Percentiles rank a stretch among this genome's conserved stretches.
These are phyloP conservation scores for Tylochromis polylepis DNA, from an alignment of 2,113 vertebrate species.

Conservation along the genomic window DNA sequence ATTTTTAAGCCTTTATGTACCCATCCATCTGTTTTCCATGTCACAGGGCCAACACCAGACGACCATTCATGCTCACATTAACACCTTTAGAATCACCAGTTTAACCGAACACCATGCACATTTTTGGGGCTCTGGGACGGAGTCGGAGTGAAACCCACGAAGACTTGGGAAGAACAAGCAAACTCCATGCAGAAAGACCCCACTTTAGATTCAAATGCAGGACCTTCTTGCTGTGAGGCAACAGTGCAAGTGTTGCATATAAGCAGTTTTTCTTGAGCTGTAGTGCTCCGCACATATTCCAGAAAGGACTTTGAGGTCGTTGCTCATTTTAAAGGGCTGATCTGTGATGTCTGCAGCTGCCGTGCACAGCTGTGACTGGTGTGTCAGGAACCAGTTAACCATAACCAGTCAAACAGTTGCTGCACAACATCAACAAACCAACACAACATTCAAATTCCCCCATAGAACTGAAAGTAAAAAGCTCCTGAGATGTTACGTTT, in stretches of 20 bases:
- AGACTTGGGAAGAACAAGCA: neutral
- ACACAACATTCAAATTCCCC: neutral
- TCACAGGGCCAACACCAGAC: neutral
- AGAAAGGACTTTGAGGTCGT: neutral
- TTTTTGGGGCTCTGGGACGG: neutral
- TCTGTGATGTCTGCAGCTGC: neutral
- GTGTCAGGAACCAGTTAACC: neutral
- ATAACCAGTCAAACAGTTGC: neutral
- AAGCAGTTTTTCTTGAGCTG: neutral
- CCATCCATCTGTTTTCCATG: neutral
- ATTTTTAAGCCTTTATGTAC: neutral
- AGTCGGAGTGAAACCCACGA: neutral
- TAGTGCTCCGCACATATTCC: neutral
- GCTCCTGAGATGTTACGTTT: neutral
- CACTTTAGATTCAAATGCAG: neutral
- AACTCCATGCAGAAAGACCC: neutral
- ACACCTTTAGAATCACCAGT: neutral
- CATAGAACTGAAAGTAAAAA: neutral
- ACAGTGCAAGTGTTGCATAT: neutral
- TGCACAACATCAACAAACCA: neutral
- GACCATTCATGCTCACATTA: neutral
- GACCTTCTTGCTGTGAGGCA: neutral
- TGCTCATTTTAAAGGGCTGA: neutral
- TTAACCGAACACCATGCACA: neutral
- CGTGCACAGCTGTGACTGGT: neutral